phyloP scores from a whole-genome alignment of 1,140 invertebrate species.

The Listronotus bonariensis region DNA sequence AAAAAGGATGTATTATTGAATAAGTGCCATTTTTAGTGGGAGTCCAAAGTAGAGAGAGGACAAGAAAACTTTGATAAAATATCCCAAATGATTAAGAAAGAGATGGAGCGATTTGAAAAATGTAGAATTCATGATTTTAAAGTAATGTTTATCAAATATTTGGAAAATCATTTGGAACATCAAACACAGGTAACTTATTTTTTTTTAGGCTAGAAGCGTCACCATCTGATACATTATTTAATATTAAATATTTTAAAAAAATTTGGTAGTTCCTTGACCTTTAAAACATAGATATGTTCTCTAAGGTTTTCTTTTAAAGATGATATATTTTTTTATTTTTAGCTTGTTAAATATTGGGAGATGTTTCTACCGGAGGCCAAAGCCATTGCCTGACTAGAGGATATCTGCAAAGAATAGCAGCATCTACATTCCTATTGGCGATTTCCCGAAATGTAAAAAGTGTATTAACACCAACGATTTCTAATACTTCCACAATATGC shows the following conservation, averaged over 20 bases:
- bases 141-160: conserved; percentile 83
- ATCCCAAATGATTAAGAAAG: conserved; percentile 93
- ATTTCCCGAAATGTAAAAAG: conserved; percentile 47
- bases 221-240: too few species aligned
- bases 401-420: conserved; percentile 53
- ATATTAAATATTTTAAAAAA: too few species aligned
- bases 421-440: conserved; percentile 55
- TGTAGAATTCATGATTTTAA: conserved; percentile 91
- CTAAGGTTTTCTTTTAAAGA: neutral
- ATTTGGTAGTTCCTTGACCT: too few species aligned
- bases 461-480: neutral
- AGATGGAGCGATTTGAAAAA: conserved; percentile 91
- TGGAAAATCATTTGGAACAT: conserved; percentile 92
- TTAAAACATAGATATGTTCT: neutral
- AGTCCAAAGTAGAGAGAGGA: conserved; percentile 92
- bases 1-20: too few species aligned
- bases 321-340: conserved; percentile 38
- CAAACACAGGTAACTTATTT: conserved; percentile 81
- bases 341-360: conserved; percentile 96
- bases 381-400: conserved; percentile 72
- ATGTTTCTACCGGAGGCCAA: conserved; percentile 91
- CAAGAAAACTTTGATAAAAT: conserved; percentile 97
- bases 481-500: neutral
- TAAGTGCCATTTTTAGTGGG: conserved; percentile 69
- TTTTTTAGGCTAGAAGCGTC: too few species aligned